phyloP scores from a whole-genome alignment of 2,113 vertebrate species.

The Crotalus helleri region DNA sequence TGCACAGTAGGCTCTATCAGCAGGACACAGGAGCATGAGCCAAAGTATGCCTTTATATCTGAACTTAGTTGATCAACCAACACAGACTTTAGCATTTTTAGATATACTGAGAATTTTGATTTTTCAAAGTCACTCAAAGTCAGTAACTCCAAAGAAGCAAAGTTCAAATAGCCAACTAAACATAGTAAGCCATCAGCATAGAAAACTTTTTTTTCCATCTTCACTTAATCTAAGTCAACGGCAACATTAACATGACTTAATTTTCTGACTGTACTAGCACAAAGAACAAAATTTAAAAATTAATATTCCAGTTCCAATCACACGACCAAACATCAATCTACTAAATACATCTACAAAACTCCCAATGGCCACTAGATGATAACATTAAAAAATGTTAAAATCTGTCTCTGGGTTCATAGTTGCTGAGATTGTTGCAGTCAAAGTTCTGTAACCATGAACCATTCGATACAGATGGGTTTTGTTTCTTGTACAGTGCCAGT shows the following conservation, averaged over 20 bases:
- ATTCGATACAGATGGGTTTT: not conserved
- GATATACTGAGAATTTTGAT: no score
- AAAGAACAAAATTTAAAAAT: not conserved
- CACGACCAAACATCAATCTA: not conserved
- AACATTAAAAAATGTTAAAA: not conserved
- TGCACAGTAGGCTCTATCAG: not conserved
- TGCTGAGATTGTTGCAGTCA: not conserved
- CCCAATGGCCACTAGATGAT: not conserved
- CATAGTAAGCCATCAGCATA: not conserved
- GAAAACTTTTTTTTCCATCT: not conserved
- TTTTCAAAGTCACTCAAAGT: not conserved
- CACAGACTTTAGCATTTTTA: not conserved
- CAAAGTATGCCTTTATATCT: not conserved
- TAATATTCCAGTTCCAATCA: not conserved
- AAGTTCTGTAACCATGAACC: not conserved
- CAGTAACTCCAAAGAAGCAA: not conserved
- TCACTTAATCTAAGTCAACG: not conserved
- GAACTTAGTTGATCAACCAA: not conserved
- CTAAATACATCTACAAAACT: not conserved
- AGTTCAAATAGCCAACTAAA: not conserved
- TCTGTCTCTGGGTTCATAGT: not conserved
- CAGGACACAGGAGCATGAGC: not conserved
- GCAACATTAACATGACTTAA: not conserved
- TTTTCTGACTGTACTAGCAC: not conserved
- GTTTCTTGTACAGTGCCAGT: not conserved